A percentile compares a stretch with the other conserved stretches of the same genome.
These are phyloP conservation scores for Troilus luridus DNA, from an alignment of 2,888 invertebrate species.

Conservation along the genomic window DNA sequence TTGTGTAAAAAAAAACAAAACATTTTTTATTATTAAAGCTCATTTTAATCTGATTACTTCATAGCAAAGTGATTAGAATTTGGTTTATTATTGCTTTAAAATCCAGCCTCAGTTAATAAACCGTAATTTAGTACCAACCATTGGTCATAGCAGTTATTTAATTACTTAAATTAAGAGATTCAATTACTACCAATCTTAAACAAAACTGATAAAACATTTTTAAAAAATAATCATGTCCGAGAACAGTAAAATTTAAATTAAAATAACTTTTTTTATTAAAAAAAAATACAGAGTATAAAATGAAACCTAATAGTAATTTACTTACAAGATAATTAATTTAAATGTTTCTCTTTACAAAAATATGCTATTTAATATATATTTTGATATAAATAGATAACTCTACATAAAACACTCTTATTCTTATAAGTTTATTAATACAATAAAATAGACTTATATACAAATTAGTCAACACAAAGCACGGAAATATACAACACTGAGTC, in stretches of 20 bases:
- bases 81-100: neutral
- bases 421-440: conserved; percentile 25
- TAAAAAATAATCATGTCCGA: neutral
- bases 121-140: neutral
- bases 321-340: conserved; percentile 12
- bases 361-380: conserved; percentile 41
- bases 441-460: conserved; percentile 30
- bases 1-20: neutral
- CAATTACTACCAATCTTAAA: neutral
- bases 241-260: neutral
- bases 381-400: conserved; percentile 40
- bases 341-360: conserved; percentile 26
- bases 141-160: neutral
- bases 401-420: conserved; percentile 22
- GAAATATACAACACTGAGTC: conserved; percentile 23
- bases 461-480: conserved; percentile 40
- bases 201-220: neutral
- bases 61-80: neutral
- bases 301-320: conserved; percentile 8
- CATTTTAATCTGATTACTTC: neutral
- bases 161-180: neutral
- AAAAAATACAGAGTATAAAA: neutral
- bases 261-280: neutral
- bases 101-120: neutral
- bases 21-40: neutral